Evolutionary conservation across 1,140 invertebrate species (phyloP).

Genomic region (Lamellibrachia luymesi): DNA sequence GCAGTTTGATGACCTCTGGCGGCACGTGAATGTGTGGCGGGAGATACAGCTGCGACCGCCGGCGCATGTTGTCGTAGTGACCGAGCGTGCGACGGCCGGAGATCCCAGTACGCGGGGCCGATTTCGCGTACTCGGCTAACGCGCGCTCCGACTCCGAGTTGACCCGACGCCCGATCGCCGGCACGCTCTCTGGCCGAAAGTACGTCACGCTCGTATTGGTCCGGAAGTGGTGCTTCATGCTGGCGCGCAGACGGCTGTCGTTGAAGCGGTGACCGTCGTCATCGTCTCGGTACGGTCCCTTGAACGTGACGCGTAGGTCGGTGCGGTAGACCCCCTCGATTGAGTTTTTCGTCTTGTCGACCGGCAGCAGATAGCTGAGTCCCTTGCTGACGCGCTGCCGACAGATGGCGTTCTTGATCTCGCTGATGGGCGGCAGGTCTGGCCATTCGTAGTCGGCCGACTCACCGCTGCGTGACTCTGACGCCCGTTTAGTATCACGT

Average conservation of each 20-base stretch:
- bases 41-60: slow-evolving; percentile 40
- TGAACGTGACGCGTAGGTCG: slow-evolving; percentile 48
- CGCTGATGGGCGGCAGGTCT: slow-evolving; percentile 45
- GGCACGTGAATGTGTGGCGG: slow-evolving; percentile 40
- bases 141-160: slow-evolving; percentile 44
- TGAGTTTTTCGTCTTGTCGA: slow-evolving; percentile 47
- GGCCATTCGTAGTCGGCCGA: not conserved
- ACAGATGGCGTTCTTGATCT: slow-evolving; percentile 49
- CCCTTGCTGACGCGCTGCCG: slow-evolving; percentile 43
- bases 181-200: slow-evolving; percentile 33
- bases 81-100: slow-evolving; percentile 32
- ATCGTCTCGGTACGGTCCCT: slow-evolving; percentile 41
- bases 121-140: slow-evolving; percentile 33
- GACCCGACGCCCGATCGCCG: slow-evolving; percentile 29
- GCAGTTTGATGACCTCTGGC: slow-evolving; percentile 40
- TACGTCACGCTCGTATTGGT: slow-evolving; percentile 39
- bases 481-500: not conserved
- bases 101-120: slow-evolving; percentile 39
- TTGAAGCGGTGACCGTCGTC: slow-evolving; percentile 35
- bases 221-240: slow-evolving; percentile 43
- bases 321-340: slow-evolving; percentile 45
- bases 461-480: not conserved
- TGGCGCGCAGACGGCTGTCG: slow-evolving; percentile 38
- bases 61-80: slow-evolving; percentile 25
- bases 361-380: slow-evolving; percentile 48